Evolutionary conservation across 2,113 vertebrate genomes (phyloP).

Genomic region (Gymnarchus niloticus): DNA sequence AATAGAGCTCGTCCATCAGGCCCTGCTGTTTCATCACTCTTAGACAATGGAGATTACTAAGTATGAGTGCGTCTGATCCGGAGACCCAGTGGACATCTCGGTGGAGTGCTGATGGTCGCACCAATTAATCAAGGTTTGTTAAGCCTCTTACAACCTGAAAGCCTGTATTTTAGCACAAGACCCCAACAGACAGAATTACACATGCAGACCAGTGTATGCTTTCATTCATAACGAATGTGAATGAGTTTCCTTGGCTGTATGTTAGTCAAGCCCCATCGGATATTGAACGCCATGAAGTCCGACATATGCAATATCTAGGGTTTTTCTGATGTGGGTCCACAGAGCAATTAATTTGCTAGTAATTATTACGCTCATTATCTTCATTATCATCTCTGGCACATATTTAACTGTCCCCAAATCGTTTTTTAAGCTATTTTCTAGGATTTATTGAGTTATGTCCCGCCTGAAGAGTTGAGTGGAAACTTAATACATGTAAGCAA

Average conservation of each 20-base stretch:
- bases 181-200: not conserved
- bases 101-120: not conserved
- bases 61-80: not conserved
- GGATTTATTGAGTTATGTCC: not conserved
- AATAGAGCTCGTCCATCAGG: not conserved
- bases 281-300: not conserved
- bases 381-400: conserved; percentile 10
- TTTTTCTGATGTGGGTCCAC: conserved; percentile 7
- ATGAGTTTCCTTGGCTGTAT: not conserved
- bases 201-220: not conserved
- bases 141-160: not conserved
- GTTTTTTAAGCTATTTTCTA: not conserved
- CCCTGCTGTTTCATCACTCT: not conserved
- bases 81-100: not conserved
- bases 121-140: not conserved
- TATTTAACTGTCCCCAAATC: conserved; percentile 19
- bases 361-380: conserved; percentile 18
- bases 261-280: not conserved
- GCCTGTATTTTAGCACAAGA: not conserved
- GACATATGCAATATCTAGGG: not conserved
- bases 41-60: conserved; percentile 1
- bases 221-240: not conserved
- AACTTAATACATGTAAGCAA: not conserved
- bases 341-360: conserved; percentile 18
- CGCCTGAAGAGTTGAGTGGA: not conserved